Conservation (phyloP, 2,888 invertebrate species). For the Gasteruption jaculator region DNA sequence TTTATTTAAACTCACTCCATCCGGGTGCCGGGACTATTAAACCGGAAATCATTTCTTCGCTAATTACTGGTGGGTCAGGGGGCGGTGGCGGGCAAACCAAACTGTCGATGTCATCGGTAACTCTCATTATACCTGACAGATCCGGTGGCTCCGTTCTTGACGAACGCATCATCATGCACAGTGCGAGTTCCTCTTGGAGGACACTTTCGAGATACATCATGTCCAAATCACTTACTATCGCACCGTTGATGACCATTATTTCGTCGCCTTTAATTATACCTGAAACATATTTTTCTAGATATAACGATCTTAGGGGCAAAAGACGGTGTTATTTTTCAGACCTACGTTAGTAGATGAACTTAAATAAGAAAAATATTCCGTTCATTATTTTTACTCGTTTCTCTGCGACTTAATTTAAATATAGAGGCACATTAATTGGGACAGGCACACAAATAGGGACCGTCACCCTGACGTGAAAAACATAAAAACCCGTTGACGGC, state of each 20-base stretch:
- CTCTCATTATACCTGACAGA: conserved; percentile 68
- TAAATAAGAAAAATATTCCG: not conserved
- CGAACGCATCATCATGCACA: conserved; percentile 94
- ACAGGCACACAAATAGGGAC: no score
- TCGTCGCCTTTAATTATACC: conserved; percentile 97
- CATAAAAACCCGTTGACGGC: not conserved
- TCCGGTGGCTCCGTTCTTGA: conserved; percentile 60
- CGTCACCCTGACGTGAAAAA: not conserved
- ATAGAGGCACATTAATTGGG: no score
- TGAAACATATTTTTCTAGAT: no score
- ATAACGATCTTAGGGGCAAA: conserved; percentile 1
- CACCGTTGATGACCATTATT: conserved; percentile 98
- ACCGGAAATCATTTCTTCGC: conserved; percentile 93
- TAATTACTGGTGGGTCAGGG: conserved; percentile 86
- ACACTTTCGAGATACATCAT: conserved; percentile 99
- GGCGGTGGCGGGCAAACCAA: conserved; percentile 96
- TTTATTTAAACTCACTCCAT: conserved; percentile 74
- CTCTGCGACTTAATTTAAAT: no score
- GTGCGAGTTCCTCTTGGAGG: conserved; percentile 87
- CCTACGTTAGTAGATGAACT: not conserved
- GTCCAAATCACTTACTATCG: conserved; percentile 95
- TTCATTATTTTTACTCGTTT: no score
- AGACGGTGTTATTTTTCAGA: conserved; percentile 4
- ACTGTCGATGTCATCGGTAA: conserved; percentile 93
- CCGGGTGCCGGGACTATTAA: conserved; percentile 96